Conservation (phyloP, 2,888 invertebrate species). For the Conops quadrifasciatus region DNA sequence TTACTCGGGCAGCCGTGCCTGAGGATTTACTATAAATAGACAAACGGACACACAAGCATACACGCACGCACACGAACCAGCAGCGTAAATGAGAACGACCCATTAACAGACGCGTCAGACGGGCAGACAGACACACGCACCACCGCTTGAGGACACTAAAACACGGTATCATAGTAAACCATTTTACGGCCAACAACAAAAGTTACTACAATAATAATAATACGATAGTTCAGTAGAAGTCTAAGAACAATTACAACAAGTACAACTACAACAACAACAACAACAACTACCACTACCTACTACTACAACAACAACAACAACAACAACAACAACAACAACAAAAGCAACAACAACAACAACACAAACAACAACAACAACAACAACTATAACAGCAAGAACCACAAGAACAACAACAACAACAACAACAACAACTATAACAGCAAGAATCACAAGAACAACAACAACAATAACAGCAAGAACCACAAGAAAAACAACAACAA, state of each 20-base stretch:
- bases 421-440: too few species aligned
- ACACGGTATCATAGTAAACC: neutral
- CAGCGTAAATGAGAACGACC: too few species aligned
- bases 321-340: neutral
- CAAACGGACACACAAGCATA: neutral
- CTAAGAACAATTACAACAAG: too few species aligned
- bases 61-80: neutral
- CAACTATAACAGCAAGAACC: neutral
- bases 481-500: too few species aligned
- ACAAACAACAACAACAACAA: neutral
- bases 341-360: neutral
- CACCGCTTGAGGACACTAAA: neutral
- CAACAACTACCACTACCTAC: too few species aligned
- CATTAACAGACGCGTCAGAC: too few species aligned
- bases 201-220: too few species aligned
- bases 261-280: too few species aligned
- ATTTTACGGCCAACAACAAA: neutral
- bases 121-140: neutral
- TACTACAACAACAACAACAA: neutral
- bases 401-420: neutral
- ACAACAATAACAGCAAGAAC: too few species aligned
- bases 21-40: neutral
- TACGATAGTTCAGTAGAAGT: too few species aligned
- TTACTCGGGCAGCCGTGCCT: neutral
- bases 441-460: too few species aligned